Evolutionary conservation across 2,113 vertebrate genomes (phyloP).

Genomic region (Lasiurus borealis): DNA sequence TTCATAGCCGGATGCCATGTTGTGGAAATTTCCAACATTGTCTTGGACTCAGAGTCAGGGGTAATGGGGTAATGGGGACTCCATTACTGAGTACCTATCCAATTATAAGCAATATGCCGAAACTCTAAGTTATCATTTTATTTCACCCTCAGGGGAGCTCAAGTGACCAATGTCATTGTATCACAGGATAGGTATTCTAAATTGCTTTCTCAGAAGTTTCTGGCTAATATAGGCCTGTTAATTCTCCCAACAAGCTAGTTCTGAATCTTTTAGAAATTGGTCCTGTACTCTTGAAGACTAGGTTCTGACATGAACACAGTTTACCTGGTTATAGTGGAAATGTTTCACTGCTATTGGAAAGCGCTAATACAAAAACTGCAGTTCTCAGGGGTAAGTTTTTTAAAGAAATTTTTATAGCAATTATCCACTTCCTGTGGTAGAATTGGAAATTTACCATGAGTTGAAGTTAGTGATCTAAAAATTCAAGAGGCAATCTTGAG

Average conservation of each 20-base stretch:
- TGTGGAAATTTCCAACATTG: background rate
- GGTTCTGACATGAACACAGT: background rate
- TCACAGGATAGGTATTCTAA: background rate
- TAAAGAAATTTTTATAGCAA: background rate
- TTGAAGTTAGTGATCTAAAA: background rate
- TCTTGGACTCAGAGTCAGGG: background rate
- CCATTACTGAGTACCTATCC: background rate
- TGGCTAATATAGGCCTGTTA: background rate
- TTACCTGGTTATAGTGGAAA: background rate
- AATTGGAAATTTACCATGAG: background rate
- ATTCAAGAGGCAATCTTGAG: background rate
- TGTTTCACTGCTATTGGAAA: conserved; percentile 29
- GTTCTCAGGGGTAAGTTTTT: background rate
- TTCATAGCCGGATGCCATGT: background rate
- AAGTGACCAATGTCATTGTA: background rate
- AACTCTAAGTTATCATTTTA: background rate
- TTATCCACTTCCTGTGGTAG: background rate
- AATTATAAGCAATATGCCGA: background rate
- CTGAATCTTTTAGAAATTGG: background rate
- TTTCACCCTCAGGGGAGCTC: background rate
- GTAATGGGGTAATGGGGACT: background rate
- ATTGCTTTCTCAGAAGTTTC: conserved; percentile 27
- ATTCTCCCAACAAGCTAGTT: background rate
- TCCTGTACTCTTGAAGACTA: background rate
- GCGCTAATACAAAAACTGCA: background rate